Base-by-base conservation (phyloP, 2,113 vertebrate genomes). In the Azemiops feae region DNA sequence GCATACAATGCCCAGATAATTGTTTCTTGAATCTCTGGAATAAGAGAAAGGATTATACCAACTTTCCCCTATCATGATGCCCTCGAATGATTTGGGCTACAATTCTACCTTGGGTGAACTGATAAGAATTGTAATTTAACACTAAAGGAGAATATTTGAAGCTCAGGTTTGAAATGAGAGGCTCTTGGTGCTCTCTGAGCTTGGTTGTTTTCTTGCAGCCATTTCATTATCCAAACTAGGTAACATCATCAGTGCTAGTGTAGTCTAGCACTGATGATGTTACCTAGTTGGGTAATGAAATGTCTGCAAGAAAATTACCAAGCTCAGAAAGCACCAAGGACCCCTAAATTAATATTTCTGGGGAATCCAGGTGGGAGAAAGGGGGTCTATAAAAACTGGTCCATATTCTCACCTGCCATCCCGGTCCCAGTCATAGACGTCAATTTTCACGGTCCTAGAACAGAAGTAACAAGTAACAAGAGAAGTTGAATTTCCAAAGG, bases 361-460 rank as follows among this genome's bases (percentile, higher is more conserved):
- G 22, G 27, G 23, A 57, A 55, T 45, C n/a, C 1, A 16, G 18
- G 39, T 45, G 58, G 34, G 88, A 22, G 23, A 43, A 58, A 23
- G 0, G 22, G 22, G 64, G 30, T 53, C 4, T 87, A 52, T n/a
- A 57, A 34, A 93, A 30, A 16, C 11, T 22, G n/a, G 53, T 2
- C 69, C 30, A 10, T 25, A 1, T 85, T 57, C 96, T 97, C 98
- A 99, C 99, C 99, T 99, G 97, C 99, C 99, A 30, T 99, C 99
- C 94, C 99, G 97, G 96, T 99, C 99, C 99, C 99, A 99, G 97
- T 99, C 99, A 0, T 98, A 99, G 52, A 99, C 99, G 0, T 99
- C 99, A 92, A 99, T 98, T 97, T 99, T 99, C 97, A 99, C 99
- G 0, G 99, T 99, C 97, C 99, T 99, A 97, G 93, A 98, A 98